Base-by-base conservation (phyloP, 2,797 vertebrate species). In the Chrosomus eos region DNA sequence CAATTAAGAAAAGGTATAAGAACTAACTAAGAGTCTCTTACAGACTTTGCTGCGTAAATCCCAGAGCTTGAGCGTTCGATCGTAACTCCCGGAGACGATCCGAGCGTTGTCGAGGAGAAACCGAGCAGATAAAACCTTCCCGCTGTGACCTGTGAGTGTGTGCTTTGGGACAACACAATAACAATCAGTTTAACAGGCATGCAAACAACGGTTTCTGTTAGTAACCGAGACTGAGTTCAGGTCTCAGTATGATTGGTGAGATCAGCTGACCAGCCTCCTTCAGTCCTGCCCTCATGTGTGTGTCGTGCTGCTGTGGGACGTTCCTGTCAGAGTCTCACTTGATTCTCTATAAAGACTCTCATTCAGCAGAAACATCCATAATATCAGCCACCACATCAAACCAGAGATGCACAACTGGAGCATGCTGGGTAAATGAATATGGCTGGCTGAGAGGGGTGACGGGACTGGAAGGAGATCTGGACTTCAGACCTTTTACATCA, bases 21-120 rank as follows among this genome's bases (percentile, higher is more conserved):
- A 6, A 51, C 3, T 5, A 6, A 51, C 3, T 5, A 31, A 60
- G 21, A 18, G 3, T 60, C 90, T 88, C 97, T 97, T 95, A 97
- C 98, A 99, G 92, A 99, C 97, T 98, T 99, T 99, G 94, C 97
- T 99, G 93, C 97, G 97, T n/a, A 99, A 96, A 88, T 99, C 98
- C 98, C 98, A 99, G 45, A 99, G 96, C 87, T 99, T 99, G 83
- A 99, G 97, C 0, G 98, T 99, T 75, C 98, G 94, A 93, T 99
- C 98, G 0, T 99, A 99, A 88, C 98, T 99, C 72, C 98, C 98
- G 0, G 98, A 99, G 73, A 99, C 98, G 21, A 99, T 99, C 0
- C 98, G 97, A 0, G 97, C 95, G 7, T 99, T 98, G 93, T 99
- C 98, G 93, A 99, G 90, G 77, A 99, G 91, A 93, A 99, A 99